Percentiles rank a stretch among this genome's conserved stretches.
phyloP scores from a whole-genome alignment of 2,113 vertebrate species.

The Theropithecus gelada region DNA sequence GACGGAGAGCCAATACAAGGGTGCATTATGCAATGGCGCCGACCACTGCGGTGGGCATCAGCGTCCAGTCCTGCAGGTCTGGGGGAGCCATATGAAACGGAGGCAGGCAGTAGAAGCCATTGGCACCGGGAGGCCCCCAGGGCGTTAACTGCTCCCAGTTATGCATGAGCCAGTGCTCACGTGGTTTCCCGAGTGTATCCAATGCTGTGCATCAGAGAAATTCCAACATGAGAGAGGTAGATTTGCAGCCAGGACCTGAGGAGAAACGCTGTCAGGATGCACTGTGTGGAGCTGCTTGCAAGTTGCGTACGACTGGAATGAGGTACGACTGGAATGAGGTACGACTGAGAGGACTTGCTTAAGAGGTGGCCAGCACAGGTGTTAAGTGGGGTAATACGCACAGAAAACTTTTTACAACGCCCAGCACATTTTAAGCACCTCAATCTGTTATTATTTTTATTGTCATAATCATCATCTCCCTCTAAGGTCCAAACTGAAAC shows the following conservation, averaged over 20 bases:
- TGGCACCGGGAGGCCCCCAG: fast-evolving
- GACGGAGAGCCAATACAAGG: background rate
- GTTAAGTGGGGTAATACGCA: background rate
- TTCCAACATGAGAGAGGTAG: background rate
- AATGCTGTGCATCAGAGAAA: background rate
- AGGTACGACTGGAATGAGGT: background rate
- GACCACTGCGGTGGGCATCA: background rate
- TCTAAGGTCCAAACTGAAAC: background rate
- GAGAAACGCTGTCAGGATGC: fast-evolving
- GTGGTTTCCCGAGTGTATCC: background rate
- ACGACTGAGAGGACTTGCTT: background rate
- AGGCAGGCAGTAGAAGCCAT: background rate
- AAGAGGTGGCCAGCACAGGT: background rate
- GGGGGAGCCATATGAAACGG: background rate
- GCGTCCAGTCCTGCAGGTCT: background rate
- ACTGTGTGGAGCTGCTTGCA: background rate
- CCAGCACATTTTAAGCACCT: background rate
- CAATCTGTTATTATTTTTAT: background rate
- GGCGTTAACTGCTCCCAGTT: background rate
- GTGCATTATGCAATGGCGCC: background rate
- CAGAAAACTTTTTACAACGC: background rate
- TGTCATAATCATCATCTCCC: background rate
- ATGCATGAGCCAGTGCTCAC: background rate
- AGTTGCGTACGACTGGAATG: background rate
- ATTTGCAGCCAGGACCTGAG: background rate